These are phyloP conservation scores for Glossosoma conforme DNA, from an alignment of 1,140 invertebrate genomes.

Conservation along the genomic window DNA sequence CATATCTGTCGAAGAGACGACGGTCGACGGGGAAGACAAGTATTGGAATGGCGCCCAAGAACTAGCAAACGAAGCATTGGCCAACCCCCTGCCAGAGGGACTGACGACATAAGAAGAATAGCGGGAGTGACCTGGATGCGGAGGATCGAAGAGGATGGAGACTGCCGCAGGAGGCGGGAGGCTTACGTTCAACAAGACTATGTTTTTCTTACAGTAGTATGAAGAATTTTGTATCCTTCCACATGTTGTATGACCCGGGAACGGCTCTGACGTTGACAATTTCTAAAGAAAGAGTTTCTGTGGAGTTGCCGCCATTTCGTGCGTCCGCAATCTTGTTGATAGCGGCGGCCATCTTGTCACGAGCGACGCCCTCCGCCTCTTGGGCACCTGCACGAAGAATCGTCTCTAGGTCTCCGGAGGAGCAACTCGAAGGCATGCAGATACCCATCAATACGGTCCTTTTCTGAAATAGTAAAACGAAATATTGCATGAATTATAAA, in stretches of 20 bases:
- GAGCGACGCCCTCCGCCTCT: conserved; percentile 40
- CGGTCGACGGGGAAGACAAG: no score
- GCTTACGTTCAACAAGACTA: no score
- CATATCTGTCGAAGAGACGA: no score
- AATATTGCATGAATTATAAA: no score
- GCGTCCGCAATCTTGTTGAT: conserved; percentile 2
- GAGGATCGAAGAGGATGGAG: no score
- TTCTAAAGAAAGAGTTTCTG: conserved; percentile 34
- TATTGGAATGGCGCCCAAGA: no score
- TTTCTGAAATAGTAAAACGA: conserved; percentile 46
- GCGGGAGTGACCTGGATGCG: no score
- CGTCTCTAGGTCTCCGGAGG: conserved; percentile 52
- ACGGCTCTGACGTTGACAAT: conserved; percentile 63
- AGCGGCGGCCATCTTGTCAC: conserved; percentile 38
- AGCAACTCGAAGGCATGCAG: conserved; percentile 67
- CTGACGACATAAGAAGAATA: no score
- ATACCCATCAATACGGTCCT: conserved; percentile 64
- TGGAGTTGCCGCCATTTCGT: conserved; percentile 36
- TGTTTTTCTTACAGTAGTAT: no score
- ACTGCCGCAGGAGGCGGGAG: no score
- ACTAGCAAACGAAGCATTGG: no score
- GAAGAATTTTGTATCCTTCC: conserved; percentile 64
- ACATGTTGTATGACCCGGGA: conserved; percentile 62
- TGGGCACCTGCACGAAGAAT: conserved; percentile 54
- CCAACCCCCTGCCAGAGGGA: no score